Base-by-base conservation (phyloP, 1,140 invertebrate species). In the Thalassaphorura encarpata region DNA sequence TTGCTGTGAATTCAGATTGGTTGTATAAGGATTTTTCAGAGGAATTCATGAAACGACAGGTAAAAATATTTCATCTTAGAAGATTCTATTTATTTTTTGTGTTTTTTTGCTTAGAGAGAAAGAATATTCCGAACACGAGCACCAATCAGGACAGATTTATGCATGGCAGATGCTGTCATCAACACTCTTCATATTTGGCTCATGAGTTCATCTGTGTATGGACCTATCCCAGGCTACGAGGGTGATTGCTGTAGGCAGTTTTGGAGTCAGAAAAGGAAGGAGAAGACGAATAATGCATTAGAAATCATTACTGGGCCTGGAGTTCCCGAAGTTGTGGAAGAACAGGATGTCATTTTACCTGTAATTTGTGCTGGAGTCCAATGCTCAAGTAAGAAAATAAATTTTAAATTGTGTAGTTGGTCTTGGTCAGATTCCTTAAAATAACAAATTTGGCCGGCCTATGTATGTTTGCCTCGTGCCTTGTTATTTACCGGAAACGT, bases 131-230 rank as follows among this genome's bases (percentile, higher is more conserved):
- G n/a, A 39, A 51, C 31, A 16, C 31, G 31, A 36, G 28, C 11
- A 13, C 8, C 4, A 27, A n/a, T 27, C 13, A 49, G 8, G 28
- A 3, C 46, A 16, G 36, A 50, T 47, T 54, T 60, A 54, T 48
- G 54, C 23, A n/a, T 61, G 19, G 58, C 61, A 19, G 58, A 63
- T 24, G 48, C 50, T 13, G 47, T 60, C 19, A 36, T 58, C 3
- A 56, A 26, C n/a, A 56, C 58, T 3, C 24, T 63, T 27, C 57
- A 63, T 24, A 29, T 54, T 24, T 63, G 61, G 61, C 46, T 63
- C 19, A 43, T 40, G 46, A 53, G 50, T 28, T 27, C 36, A 28
- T 42, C 48, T 50, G 15, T 26, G 3, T 27, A 47, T 26, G 45
- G 45, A 21, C 45, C 45, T 26, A 21, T 51, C 16, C 18, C 28